These are phyloP conservation scores for Ornithorhynchus anatinus DNA, from an alignment of 2,113 vertebrate species.

Conservation along the genomic window DNA sequence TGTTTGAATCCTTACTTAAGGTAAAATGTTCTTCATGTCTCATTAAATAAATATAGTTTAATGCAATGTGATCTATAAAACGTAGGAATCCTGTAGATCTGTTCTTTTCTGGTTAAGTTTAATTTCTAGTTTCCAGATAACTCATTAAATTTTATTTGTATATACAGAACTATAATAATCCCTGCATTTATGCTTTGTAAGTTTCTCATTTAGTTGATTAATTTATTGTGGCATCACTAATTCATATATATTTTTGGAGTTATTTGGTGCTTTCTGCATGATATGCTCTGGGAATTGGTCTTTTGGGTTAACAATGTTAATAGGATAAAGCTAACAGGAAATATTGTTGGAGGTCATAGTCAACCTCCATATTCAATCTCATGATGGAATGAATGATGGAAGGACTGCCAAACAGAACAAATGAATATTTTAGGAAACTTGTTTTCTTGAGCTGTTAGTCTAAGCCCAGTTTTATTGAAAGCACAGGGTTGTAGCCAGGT, in stretches of 20 bases:
- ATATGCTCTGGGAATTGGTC: conserved; percentile 21
- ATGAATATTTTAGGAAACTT: too few relatives aligned
- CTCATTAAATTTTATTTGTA: conserved; percentile 46
- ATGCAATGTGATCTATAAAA: neutral
- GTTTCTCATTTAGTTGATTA: conserved; percentile 33
- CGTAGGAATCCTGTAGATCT: neutral
- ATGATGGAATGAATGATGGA: too few relatives aligned
- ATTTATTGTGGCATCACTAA: conserved; percentile 15
- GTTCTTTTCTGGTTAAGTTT: conserved; percentile 45
- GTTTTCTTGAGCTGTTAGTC: too few relatives aligned
- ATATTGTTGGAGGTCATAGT: conserved; percentile 19
- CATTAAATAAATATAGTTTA: conserved; percentile 32
- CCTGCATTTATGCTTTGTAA: conserved; percentile 35
- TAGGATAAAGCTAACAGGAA: conserved; percentile 50
- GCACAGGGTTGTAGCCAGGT: too few relatives aligned
- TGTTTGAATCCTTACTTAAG: conserved; percentile 16
- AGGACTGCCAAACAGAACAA: too few relatives aligned
- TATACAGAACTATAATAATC: conserved; percentile 20
- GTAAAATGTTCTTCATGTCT: conserved; percentile 25
- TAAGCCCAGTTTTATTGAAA: too few relatives aligned
- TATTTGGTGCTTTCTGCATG: conserved; percentile 40
- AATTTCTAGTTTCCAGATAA: conserved; percentile 39
- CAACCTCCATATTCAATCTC: too few relatives aligned
- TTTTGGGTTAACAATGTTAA: conserved; percentile 56
- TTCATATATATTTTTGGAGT: conserved; percentile 32